Percentiles rank a stretch among this genome's conserved stretches.
Evolutionary conservation across 2,888 invertebrate species (phyloP).

Genomic region (Polymixis lichenea): DNA sequence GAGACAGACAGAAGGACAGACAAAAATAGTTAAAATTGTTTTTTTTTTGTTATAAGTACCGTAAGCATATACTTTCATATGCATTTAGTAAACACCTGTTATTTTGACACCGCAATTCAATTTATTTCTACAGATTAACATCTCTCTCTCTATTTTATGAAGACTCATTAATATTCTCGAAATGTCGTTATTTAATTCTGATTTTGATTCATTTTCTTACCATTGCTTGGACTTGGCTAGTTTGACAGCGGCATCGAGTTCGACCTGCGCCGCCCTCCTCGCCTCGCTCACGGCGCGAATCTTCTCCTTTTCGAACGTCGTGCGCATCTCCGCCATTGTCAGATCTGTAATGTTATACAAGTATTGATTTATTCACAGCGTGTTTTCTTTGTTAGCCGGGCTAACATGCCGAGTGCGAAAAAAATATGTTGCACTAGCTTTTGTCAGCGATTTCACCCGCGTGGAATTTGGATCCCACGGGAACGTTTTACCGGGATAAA

Average conservation of each 20-base stretch:
- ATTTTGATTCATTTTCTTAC: conserved; percentile 79
- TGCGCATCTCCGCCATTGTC: conserved; percentile 92
- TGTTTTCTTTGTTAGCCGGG: too few relatives aligned
- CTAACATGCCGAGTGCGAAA: not conserved
- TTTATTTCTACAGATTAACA: too few relatives aligned
- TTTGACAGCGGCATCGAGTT: conserved; percentile 93
- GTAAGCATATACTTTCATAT: too few relatives aligned
- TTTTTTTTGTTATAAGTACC: too few relatives aligned
- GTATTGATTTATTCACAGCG: conserved; percentile 12
- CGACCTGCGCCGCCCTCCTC: conserved; percentile 92
- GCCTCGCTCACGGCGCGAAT: conserved; percentile 92
- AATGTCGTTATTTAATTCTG: not conserved
- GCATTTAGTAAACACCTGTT: too few relatives aligned
- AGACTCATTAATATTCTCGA: not conserved
- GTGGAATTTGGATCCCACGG: too few relatives aligned
- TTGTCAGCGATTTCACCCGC: too few relatives aligned
- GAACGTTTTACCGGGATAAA: too few relatives aligned
- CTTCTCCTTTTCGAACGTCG: conserved; percentile 93
- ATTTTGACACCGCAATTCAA: too few relatives aligned
- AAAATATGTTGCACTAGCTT: not conserved
- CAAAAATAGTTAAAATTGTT: too few relatives aligned
- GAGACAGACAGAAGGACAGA: too few relatives aligned
- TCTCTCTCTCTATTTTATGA: not conserved
- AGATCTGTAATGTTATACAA: conserved; percentile 88
- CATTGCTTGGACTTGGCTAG: conserved; percentile 97